phyloP scores from a whole-genome alignment of 2,113 vertebrate genomes.

The Orcinus orca region DNA sequence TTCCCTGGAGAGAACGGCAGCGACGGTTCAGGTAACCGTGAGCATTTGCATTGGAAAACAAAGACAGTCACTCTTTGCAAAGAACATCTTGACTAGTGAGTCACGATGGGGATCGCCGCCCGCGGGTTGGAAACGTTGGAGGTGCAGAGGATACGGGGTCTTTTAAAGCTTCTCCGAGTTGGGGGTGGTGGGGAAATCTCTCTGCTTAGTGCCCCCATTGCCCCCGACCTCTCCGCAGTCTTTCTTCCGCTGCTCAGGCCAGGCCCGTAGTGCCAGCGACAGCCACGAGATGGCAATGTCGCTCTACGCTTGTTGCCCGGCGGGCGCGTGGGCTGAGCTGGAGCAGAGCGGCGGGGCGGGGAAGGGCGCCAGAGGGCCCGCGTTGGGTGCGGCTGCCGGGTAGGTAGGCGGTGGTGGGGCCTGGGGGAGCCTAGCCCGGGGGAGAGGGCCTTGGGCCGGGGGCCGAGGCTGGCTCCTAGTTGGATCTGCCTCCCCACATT shows the following conservation, averaged over 20 bases:
- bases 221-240: fast-evolving
- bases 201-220: fast-evolving
- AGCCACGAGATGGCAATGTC: slow-evolving; percentile 72
- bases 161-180: background rate
- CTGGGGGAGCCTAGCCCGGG: too few species aligned
- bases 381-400: background rate
- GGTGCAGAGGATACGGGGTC: background rate
- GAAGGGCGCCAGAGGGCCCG: background rate
- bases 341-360: background rate
- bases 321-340: background rate
- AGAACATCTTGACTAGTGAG: background rate
- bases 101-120: background rate
- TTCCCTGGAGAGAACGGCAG: too few species aligned
- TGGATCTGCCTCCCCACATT: background rate
- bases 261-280: background rate
- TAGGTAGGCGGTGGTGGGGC: background rate
- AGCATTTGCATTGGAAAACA: background rate
- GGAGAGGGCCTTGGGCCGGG: background rate
- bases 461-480: background rate
- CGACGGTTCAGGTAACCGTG: background rate
- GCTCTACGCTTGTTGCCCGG: slow-evolving; percentile 33
- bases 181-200: background rate
- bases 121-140: background rate
- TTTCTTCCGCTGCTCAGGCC: background rate
- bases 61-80: background rate